Evolutionary conservation across 2,888 invertebrate genomes (phyloP).

Genomic region (Oscheius sp.): DNA sequence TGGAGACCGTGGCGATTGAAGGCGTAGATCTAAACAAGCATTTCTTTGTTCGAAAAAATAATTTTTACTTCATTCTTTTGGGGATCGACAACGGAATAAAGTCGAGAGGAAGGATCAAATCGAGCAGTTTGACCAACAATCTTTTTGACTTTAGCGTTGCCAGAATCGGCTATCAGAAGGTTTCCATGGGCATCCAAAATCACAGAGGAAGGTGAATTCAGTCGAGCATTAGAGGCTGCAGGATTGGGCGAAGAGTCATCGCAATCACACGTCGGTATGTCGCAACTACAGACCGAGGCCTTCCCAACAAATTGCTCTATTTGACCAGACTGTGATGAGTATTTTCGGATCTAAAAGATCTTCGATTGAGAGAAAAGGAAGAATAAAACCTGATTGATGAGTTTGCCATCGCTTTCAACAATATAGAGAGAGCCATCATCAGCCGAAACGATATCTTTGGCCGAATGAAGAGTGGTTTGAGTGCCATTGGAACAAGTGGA

Average conservation of each 20-base stretch:
- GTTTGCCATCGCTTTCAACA: conserved; percentile 88
- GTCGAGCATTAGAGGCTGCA: conserved; percentile 31
- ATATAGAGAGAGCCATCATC: conserved; percentile 90
- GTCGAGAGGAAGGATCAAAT: conserved; percentile 72
- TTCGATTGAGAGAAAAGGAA: not conserved
- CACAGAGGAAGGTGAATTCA: conserved; percentile 75
- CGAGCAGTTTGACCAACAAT: conserved; percentile 78
- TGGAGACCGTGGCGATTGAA: conserved; percentile 86
- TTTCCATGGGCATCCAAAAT: conserved; percentile 95
- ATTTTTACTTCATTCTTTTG: conserved; percentile 81
- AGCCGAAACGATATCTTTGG: conserved; percentile 87
- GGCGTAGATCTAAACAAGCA: conserved; percentile 68
- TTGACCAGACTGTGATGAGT: conserved; percentile 32
- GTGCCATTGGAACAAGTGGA: conserved; percentile 26
- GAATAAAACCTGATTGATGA: conserved; percentile 80
- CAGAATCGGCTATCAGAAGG: conserved; percentile 88
- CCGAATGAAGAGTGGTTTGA: conserved; percentile 86
- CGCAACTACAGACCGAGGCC: conserved; percentile 44
- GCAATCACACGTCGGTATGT: conserved; percentile 72
- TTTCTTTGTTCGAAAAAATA: no score
- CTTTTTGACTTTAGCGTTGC: conserved; percentile 70
- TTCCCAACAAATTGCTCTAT: conserved; percentile 39
- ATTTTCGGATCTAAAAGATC: conserved; percentile 32
- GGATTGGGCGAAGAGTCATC: conserved; percentile 48
- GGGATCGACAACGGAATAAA: conserved; percentile 91